Base-by-base conservation (phyloP, 2,888 invertebrate species). In the Drosophila neoperkinsi region DNA sequence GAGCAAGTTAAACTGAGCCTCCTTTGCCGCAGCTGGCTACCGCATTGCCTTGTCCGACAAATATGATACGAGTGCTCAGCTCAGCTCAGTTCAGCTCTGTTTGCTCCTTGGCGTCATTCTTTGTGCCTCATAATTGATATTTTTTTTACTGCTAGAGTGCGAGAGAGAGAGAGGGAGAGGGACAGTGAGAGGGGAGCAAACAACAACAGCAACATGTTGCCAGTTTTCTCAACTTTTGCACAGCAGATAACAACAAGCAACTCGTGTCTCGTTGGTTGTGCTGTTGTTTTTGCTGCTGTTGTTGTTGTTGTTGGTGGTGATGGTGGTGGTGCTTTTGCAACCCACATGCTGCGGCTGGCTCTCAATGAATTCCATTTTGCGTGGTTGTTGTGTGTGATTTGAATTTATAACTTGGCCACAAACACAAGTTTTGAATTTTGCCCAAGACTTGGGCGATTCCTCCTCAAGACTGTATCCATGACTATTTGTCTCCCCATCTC, bases 101-200 rank as follows among this genome's bases (percentile, higher is more conserved):
- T 38, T 60, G 69, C 70, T 74, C 52, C 78, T 71, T 70, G 60
- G 67, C 79, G 75, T 79, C 79, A 75, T 78, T 68, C 89, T 86
- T 81, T 84, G 21, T 71, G 87, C 87, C 81, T 89, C 87, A 88
- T 88, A 88, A 88, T 88, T 88, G 87, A 88, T 88, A 88, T 88
- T 88, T 88, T 83, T 81, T 57, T 78, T 80, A 76, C 65, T 75
- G 80, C 36, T 28, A 52, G 51, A 28, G 13, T 7, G 28, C 3
- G 50, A 31, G 46, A 33, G 43, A 18, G 49, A 31, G 46, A 30
- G 46, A 41, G 46, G 13, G 60, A 38, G 63, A 4, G 13, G 36
- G 58, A 1, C 0, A 21, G 1, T 18, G 16, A 33, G 43, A 11
- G 43, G 18, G 34, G 34, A 25, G 60, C 33, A 33, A 51, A 16